phyloP scores from a whole-genome alignment of 2,113 vertebrate species.

The Sardina pilchardus region DNA sequence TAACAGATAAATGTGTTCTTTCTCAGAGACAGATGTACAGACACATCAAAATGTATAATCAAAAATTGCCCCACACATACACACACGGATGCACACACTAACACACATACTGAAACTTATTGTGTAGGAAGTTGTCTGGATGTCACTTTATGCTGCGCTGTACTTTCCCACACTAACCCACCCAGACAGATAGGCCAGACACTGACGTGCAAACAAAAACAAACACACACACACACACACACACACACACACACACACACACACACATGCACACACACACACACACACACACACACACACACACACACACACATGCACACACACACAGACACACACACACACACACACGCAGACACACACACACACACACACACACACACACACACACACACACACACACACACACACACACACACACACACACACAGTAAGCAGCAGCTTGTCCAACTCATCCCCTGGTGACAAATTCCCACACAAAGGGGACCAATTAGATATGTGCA shows the following conservation, averaged over 20 bases:
- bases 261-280: not conserved
- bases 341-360: no score
- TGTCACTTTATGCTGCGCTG: not conserved
- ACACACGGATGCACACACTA: not conserved
- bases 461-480: no score
- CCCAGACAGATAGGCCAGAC: conserved; percentile 5
- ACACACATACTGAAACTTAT: conserved; percentile 10
- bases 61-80: not conserved
- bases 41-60: not conserved
- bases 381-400: no score
- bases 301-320: not conserved
- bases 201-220: not conserved
- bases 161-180: conserved; percentile 11
- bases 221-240: not conserved
- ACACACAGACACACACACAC: no score
- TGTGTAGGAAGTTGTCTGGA: conserved; percentile 16
- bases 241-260: not conserved
- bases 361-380: no score
- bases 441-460: no score
- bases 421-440: not conserved
- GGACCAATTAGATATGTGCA: no score
- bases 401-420: no score
- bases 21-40: not conserved
- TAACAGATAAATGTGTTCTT: not conserved
- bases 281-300: not conserved